Evolutionary conservation across 2,113 vertebrate species (phyloP), one percentile per base, ranked within the genome.

Genomic region (Limanda limanda): DNA sequence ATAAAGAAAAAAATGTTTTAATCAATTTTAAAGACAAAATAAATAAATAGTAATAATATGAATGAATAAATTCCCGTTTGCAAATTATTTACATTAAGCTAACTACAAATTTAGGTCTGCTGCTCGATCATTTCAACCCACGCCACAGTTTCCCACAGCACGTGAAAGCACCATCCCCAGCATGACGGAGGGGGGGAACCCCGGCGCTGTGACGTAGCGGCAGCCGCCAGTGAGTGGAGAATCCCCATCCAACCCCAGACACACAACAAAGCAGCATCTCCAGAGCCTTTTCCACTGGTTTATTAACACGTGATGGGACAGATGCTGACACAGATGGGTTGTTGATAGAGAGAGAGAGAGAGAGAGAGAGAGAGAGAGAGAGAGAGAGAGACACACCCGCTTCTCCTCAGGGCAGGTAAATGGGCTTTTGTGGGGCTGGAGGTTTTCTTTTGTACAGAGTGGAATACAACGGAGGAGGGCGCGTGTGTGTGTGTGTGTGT

Each of bases 181-280:
- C 51, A 7, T 54, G 51, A 54, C 51, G 18, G 47, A 68, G 65
- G 70, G 84, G 81, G 90, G 89, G 87, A 91, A 87, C 87, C 86
- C 88, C 86, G 73, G 23, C 47, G 27, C 10, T 48, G 56, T 91
- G 91, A 92, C 89, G 91, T 91, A 79, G 70, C 58, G 45, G 74
- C 6, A 68, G 83, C 80, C 56, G 81, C 12, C 45, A 11, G 74
- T 71, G 74, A 35, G 40, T 45, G 80, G 89, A 66, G 87, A 87
- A 77, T 91, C 82, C 91, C 83, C 83, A 35, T 81, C 83, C 74
- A 65, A 48, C 40, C 76, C 67, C 67, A 48, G 59, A 71, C 51
- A 47, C 60, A 42, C 71, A 25, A 48, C 2, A 25, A 57, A 63
- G 67, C 47, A 21, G 48, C 78, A 12, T 4, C 48, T 10, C 7